These are phyloP conservation scores for Delichon dasypus DNA, from an alignment of 2,797 vertebrate species.

Conservation along the genomic window DNA sequence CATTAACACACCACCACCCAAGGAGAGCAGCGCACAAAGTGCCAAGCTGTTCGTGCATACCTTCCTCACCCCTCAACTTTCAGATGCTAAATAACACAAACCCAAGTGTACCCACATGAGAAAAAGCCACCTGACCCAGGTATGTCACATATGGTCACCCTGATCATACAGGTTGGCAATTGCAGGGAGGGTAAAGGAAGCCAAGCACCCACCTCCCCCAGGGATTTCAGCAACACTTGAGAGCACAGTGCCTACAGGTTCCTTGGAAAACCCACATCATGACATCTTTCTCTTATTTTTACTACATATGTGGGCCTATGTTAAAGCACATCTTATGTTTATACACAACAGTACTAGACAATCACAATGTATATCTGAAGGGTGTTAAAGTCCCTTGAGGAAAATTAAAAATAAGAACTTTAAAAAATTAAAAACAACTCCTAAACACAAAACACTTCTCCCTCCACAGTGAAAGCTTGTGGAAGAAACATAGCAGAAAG, in stretches of 20 bases:
- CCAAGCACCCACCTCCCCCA: neutral
- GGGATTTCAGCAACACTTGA: neutral
- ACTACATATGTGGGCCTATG: neutral
- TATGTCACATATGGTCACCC: neutral
- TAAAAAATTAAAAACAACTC: neutral
- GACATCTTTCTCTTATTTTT: rapidly evolving
- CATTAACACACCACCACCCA: neutral
- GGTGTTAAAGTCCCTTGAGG: neutral
- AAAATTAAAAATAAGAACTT: neutral
- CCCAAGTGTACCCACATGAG: neutral
- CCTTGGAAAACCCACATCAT: neutral
- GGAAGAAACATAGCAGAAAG: rapidly evolving
- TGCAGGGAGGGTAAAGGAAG: neutral
- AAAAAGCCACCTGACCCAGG: neutral
- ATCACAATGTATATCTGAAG: neutral
- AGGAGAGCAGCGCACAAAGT: neutral
- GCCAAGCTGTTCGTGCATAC: rapidly evolving
- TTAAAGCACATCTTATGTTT: neutral
- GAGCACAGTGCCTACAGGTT: neutral
- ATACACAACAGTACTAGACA: neutral
- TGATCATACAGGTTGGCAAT: neutral
- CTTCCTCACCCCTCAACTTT: neutral
- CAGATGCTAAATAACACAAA: neutral
- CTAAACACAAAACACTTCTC: neutral
- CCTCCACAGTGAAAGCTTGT: neutral